Evolutionary conservation across 2,888 invertebrate species (phyloP), one percentile per base, ranked within the genome.

Genomic region (Mamestra brassicae): DNA sequence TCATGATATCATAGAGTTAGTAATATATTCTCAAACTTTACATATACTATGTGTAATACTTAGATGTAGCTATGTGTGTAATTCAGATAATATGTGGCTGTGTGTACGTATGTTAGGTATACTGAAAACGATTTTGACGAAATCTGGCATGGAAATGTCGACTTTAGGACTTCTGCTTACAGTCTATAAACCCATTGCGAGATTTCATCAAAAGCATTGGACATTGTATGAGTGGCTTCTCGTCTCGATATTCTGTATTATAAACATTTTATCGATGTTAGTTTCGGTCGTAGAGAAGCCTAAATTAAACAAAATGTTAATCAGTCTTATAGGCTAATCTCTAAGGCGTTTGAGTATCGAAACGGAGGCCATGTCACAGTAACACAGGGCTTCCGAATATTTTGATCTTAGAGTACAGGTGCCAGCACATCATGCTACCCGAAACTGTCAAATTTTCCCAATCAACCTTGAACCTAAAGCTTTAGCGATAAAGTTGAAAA

Each of bases 1-100:
- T 88, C 89, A 88, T 85, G 63, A 91, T 91, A 92, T 92, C 91
- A 88, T 92, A 92, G 90, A 68, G 73, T 87, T 88, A 88, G 84
- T 70, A 82, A 72, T 85, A 80, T 88, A 86, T 89, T 90, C 87
- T 89, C 88, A 88, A 85, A 80, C 77, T 89, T 85, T 87, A 90
- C 86, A 89, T 88, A 80, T 84, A 88, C 62, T 88, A 83, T 85
- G 78, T 90, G 87, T 91, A 87, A 85, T 85, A 85, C 84, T 88
- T 88, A 85, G 85, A 76, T 84, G 76, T 91, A 91, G 88, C 74
- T 85, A 73, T 88, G 84, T 88, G 84, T 88, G 84, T 82, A 78
- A 81, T 83, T 82, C 84, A 79, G 55, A 79, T 84, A 83, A 76
- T 85, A 81, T 74, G 77, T 85, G 87, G 82, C 83, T 87, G 83